Evolutionary conservation across 2,113 vertebrate species (phyloP).

Genomic region (Podarcis muralis): DNA sequence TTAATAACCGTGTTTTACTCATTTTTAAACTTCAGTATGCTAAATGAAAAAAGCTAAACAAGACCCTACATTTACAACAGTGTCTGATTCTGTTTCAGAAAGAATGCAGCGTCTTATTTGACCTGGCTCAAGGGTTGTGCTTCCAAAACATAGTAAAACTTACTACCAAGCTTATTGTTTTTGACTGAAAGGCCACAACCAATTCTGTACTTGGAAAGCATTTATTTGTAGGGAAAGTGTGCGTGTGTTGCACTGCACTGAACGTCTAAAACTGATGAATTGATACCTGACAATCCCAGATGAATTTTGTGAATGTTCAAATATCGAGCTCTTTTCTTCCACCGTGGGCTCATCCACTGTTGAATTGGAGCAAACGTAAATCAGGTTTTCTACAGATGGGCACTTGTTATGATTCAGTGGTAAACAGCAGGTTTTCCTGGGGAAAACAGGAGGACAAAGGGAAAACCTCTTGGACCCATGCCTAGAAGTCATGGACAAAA

Average conservation of each 20-base stretch:
- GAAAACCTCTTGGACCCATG: too few species aligned
- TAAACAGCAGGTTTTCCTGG: too few species aligned
- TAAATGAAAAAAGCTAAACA: constrained; percentile 26
- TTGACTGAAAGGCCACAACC: constrained; percentile 17
- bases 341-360: too few species aligned
- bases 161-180: constrained; percentile 31
- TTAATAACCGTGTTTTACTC: constrained; percentile 61
- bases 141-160: constrained; percentile 32
- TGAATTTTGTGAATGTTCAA: not conserved
- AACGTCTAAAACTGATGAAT: not conserved
- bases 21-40: constrained; percentile 48
- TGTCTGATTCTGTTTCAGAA: not conserved
- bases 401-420: too few species aligned
- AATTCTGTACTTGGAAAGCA: constrained; percentile 6
- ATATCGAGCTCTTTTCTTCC: not conserved
- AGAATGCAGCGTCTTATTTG: constrained; percentile 18
- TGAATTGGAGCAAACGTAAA: too few species aligned
- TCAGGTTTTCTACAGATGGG: too few species aligned
- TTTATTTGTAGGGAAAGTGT: not conserved
- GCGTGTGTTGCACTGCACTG: not conserved
- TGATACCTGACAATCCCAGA: not conserved
- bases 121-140: constrained; percentile 40
- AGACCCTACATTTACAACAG: constrained; percentile 7
- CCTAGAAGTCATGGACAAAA: too few species aligned
- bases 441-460: too few species aligned